phyloP scores from a whole-genome alignment of 2,797 vertebrate species.

The Neosilurus hyrtlii region DNA sequence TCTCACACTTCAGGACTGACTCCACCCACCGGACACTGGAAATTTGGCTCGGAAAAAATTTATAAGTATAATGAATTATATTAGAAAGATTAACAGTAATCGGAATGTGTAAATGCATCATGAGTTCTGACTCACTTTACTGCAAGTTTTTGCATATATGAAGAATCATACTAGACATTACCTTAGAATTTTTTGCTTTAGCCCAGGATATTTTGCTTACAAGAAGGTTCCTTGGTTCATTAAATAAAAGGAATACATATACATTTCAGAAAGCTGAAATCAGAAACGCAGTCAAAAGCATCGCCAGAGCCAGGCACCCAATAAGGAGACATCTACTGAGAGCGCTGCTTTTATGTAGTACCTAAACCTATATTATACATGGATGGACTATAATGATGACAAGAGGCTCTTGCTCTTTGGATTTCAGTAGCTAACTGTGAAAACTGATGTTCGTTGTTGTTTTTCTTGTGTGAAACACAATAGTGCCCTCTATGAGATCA shows the following conservation, averaged over 20 bases:
- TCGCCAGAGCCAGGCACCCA: no score
- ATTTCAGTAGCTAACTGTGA: not conserved
- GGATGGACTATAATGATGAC: not conserved
- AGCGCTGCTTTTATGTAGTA: no score
- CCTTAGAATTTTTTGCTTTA: not conserved
- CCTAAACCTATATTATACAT: not conserved
- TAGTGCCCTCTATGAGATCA: not conserved
- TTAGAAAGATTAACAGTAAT: not conserved
- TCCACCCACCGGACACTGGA: not conserved
- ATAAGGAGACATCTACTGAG: no score
- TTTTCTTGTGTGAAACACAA: not conserved
- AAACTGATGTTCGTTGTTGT: not conserved
- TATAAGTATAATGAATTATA: not conserved
- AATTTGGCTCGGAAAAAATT: not conserved
- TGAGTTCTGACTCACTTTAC: not conserved
- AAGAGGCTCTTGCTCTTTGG: not conserved
- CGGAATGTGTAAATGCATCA: not conserved
- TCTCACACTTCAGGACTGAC: not conserved
- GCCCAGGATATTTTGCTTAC: not conserved
- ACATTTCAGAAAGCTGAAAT: no score
- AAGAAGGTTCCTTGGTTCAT: not conserved
- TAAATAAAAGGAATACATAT: constrained; percentile 15
- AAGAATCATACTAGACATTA: not conserved
- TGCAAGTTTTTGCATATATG: not conserved
- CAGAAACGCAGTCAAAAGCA: no score